phyloP scores from a whole-genome alignment of 1,140 invertebrate genomes.

The Oncopeltus fasciatus region DNA sequence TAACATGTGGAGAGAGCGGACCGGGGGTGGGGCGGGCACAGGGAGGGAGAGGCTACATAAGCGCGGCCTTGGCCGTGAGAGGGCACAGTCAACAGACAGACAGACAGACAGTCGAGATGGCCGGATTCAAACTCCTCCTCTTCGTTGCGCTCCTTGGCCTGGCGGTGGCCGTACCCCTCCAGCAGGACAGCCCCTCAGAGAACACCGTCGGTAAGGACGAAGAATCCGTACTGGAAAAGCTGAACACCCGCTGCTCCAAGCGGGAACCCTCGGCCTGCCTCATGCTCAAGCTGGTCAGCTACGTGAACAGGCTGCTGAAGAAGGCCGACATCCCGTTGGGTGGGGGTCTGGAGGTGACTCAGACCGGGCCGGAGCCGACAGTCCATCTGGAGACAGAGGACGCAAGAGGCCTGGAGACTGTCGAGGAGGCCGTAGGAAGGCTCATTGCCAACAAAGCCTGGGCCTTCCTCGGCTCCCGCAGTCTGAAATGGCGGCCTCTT shows the following conservation, averaged over 20 bases:
- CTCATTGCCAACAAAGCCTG: slow-evolving; percentile 55
- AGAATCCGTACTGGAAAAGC: slow-evolving; percentile 50
- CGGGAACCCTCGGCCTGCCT: slow-evolving; percentile 61
- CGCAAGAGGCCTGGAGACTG: slow-evolving; percentile 29
- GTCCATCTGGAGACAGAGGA: slow-evolving; percentile 16
- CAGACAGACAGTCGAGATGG: background rate
- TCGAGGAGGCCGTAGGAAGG: slow-evolving; percentile 53
- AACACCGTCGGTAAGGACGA: slow-evolving; percentile 31
- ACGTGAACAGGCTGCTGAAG: slow-evolving; percentile 64
- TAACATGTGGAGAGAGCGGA: background rate
- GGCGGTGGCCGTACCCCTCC: background rate
- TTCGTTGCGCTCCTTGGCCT: background rate
- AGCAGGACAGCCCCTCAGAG: background rate
- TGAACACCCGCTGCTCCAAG: slow-evolving; percentile 58
- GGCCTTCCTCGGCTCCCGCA: slow-evolving; percentile 53
- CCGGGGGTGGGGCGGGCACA: background rate
- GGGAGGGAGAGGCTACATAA: background rate
- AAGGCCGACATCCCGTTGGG: slow-evolving; percentile 58
- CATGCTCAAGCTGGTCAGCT: slow-evolving; percentile 61
- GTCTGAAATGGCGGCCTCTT: slow-evolving; percentile 48
- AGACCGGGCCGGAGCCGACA: slow-evolving; percentile 27
- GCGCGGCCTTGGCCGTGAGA: slow-evolving; percentile 1
- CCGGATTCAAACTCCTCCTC: background rate
- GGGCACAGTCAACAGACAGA: background rate
- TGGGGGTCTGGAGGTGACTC: slow-evolving; percentile 59